Conservation (phyloP, 2,113 vertebrate genomes). For the Damaliscus lunatus region DNA sequence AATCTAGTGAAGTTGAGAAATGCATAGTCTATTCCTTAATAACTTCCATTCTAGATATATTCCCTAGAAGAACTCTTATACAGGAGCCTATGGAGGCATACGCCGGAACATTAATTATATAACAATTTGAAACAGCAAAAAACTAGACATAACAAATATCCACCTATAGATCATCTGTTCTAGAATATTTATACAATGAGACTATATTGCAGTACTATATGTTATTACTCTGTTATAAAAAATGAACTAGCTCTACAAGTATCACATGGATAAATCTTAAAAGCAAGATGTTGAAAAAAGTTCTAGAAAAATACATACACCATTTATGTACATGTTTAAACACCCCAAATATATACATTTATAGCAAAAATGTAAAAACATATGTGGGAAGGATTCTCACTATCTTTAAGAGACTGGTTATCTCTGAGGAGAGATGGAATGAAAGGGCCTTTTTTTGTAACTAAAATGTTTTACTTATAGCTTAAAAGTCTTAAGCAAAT, state of each 20-base stretch:
- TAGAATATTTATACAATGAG: neutral
- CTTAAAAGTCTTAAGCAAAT: neutral
- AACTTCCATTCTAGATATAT: neutral
- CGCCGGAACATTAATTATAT: neutral
- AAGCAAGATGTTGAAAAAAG: neutral
- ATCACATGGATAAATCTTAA: neutral
- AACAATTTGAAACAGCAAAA: constrained; percentile 19
- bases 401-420: constrained; percentile 12
- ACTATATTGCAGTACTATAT: neutral
- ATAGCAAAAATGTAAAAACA: neutral
- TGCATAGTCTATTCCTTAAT: neutral
- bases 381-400: neutral
- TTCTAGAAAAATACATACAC: neutral
- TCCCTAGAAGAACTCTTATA: neutral
- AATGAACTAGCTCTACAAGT: neutral
- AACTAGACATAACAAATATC: neutral
- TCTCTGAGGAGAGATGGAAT: neutral
- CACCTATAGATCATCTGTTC: neutral
- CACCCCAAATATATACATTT: neutral
- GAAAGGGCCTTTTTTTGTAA: neutral
- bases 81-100: neutral
- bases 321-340: neutral
- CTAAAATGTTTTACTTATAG: neutral
- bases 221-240: neutral
- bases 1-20: neutral